Evolutionary conservation across 2,113 vertebrate genomes (phyloP).

Genomic region (Beaufortia kweichowensis): DNA sequence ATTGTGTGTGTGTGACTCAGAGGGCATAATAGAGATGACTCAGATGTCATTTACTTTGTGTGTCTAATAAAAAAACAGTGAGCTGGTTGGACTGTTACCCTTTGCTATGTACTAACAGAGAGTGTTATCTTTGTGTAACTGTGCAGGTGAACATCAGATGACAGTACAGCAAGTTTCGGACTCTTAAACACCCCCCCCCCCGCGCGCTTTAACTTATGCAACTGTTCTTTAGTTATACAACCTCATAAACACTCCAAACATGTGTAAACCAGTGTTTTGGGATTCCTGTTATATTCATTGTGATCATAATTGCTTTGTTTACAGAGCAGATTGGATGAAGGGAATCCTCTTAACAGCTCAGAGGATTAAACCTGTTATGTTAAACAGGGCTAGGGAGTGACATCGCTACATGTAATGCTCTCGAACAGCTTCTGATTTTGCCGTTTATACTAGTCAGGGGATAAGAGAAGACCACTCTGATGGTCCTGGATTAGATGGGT

Average conservation of each 20-base stretch:
- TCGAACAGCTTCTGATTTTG: constrained; percentile 16
- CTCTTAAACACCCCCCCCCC: neutral
- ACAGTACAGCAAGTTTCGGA: constrained; percentile 10
- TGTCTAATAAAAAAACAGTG: neutral
- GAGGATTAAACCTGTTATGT: constrained; percentile 54
- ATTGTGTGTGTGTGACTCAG: neutral
- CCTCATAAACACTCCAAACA: constrained; percentile 17
- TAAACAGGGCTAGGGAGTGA: constrained; percentile 39
- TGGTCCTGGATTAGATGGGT: neutral
- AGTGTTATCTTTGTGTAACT: constrained; percentile 32
- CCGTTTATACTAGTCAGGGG: constrained; percentile 7
- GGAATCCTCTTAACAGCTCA: constrained; percentile 63
- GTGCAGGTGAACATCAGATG: constrained; percentile 20
- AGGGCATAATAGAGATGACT: constrained; percentile 11
- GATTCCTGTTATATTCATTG: constrained; percentile 45
- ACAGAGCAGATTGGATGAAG: constrained; percentile 28
- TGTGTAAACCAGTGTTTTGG: constrained; percentile 33
- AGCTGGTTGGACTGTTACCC: constrained; percentile 43
- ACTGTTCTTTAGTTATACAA: constrained; percentile 47
- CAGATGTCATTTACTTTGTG: constrained; percentile 13
- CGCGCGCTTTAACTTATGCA: constrained; percentile 39
- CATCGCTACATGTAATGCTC: constrained; percentile 31
- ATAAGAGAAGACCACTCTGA: neutral
- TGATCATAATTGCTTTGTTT: constrained; percentile 52
- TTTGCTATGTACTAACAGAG: constrained; percentile 15